Base-by-base conservation (phyloP, 2,113 vertebrate genomes). In the Passer domesticus region DNA sequence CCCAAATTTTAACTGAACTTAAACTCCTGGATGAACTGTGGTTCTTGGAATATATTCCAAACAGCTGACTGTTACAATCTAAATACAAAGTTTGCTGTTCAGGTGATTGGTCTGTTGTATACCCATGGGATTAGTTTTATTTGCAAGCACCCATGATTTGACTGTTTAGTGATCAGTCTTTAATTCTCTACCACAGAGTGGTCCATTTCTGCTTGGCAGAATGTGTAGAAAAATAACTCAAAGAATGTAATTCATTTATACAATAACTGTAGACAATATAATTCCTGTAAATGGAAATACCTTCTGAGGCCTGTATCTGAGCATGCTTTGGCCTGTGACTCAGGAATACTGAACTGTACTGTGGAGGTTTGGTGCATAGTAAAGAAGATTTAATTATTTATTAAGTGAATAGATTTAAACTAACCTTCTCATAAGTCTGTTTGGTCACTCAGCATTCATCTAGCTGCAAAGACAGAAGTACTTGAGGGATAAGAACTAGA, bases 1-100 rank as follows among this genome's bases (percentile, higher is more conserved):
- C 49, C 49, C 46, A 56, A 44, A 81, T 94, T 87, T 95, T 89
- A 92, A 52, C 73, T 68, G 49, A 92, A 90, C 50, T 55, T 69
- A 82, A 89, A 92, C 37, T 91, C 53, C 41, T 31, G 23, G 39
- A 33, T 80, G 83, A 92, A 66, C 50, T 83, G 28, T 55, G 56
- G 28, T 75, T 89, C 47, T 79, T 47, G 28, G 43, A 90, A 13
- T 73, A 15, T 70, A 47, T 74, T 86, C 37, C 43, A 37, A 31
- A 50, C 19, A 87, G 28, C 13, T 86, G 27, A 33, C n/a, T 89
- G 5, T 21, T 82, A 43, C 3, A 64, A 39, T 62, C 20, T 43
- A 35, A 76, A 59, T n/a, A 43, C 7, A 7, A 41, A 31, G 25
- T 52, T 63, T 69, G 63, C 72, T 88, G 8, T 46, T 88, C 4